Evolutionary conservation across 2,113 vertebrate genomes (phyloP).

Genomic region (Anguilla rostrata): DNA sequence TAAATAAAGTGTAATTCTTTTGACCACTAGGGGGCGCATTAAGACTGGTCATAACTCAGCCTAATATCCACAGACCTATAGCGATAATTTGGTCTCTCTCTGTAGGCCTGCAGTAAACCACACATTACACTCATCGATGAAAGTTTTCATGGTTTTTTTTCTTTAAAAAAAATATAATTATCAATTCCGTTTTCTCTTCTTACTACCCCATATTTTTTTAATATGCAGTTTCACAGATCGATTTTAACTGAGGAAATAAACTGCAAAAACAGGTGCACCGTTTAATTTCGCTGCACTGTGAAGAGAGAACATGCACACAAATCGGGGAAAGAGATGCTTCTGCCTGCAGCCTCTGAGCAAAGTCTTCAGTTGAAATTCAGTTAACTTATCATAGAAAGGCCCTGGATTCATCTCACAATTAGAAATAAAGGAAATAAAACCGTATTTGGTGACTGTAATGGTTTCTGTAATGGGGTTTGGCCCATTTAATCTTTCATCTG

Average conservation of each 20-base stretch:
- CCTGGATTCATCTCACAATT: too few relatives aligned
- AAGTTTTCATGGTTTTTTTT: background rate
- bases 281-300: too few relatives aligned
- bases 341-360: background rate
- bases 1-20: background rate
- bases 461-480: too few relatives aligned
- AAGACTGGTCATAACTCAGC: background rate
- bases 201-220: too few relatives aligned
- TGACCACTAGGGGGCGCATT: slow-evolving; percentile 7
- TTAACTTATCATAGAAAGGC: too few relatives aligned
- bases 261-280: background rate
- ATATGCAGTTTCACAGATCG: too few relatives aligned
- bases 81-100: background rate
- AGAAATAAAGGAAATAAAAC: too few relatives aligned
- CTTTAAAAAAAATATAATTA: background rate
- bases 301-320: too few relatives aligned
- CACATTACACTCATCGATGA: background rate
- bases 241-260: background rate
- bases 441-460: too few relatives aligned
- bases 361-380: background rate
- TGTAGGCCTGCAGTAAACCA: background rate
- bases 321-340: background rate
- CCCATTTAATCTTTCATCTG: too few relatives aligned
- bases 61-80: background rate
- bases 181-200: too few relatives aligned